These are phyloP conservation scores for Anorthoa munda DNA, from an alignment of 2,888 invertebrate species.

Conservation along the genomic window DNA sequence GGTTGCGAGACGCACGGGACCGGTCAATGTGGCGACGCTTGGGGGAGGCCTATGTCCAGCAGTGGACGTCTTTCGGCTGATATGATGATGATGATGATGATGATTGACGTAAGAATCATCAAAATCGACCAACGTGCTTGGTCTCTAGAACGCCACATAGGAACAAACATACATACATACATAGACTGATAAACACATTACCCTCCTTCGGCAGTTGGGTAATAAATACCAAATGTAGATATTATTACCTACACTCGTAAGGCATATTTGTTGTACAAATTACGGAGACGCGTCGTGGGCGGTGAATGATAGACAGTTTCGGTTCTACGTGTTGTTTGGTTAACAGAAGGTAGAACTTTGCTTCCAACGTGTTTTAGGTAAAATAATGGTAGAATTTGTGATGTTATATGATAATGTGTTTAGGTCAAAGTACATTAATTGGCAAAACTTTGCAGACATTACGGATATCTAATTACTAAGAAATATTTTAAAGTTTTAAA, in stretches of 20 bases:
- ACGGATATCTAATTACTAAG: background rate
- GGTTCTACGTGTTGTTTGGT: slow-evolving; percentile 16
- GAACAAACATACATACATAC: too few relatives aligned
- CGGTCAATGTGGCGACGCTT: too few relatives aligned
- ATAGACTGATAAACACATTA: too few relatives aligned
- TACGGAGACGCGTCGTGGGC: slow-evolving; percentile 30
- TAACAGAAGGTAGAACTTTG: slow-evolving; percentile 30
- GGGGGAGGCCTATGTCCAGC: too few relatives aligned
- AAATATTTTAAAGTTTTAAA: background rate
- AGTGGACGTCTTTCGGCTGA: too few relatives aligned
- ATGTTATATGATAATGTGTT: background rate
- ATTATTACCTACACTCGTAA: slow-evolving; percentile 8
- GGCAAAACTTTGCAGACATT: background rate
- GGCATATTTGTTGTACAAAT: slow-evolving; percentile 38
- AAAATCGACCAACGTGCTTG: too few relatives aligned
- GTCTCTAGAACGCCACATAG: too few relatives aligned
- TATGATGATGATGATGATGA: too few relatives aligned
- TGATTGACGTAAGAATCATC: too few relatives aligned
- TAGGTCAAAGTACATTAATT: background rate
- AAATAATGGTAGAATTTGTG: background rate
- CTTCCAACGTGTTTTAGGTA: slow-evolving; percentile 3
- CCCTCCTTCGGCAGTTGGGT: too few relatives aligned
- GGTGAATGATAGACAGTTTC: slow-evolving; percentile 42
- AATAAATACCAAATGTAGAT: slow-evolving; percentile 23
- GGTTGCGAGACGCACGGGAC: too few relatives aligned